A percentile compares a stretch with the other conserved stretches of the same genome.
Conservation (phyloP, 2,113 vertebrate genomes). For the Prolemur simus region DNA sequence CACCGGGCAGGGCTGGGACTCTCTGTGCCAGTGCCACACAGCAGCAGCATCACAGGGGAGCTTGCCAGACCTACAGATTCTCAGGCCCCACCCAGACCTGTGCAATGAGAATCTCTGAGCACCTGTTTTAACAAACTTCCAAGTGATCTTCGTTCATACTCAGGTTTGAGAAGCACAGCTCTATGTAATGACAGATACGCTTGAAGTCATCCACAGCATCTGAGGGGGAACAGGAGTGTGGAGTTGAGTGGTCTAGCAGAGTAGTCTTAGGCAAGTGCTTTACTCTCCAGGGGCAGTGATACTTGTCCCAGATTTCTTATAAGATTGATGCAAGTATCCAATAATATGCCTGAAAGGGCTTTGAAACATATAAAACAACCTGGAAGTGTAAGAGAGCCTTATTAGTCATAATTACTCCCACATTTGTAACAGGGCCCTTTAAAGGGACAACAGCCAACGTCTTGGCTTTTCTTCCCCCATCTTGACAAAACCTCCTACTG, state of each 20-base stretch:
- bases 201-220: neutral
- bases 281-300: neutral
- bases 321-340: neutral
- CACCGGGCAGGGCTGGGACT: neutral
- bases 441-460: neutral
- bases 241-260: neutral
- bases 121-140: neutral
- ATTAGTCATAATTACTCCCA: neutral
- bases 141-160: neutral
- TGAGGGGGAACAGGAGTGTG: neutral
- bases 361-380: neutral
- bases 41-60: too few relatives aligned
- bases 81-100: neutral
- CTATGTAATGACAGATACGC: neutral
- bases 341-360: neutral
- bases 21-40: rapidly evolving
- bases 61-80: neutral
- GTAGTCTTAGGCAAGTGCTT: neutral
- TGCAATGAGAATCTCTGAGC: neutral
- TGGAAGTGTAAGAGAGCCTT: neutral
- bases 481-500: neutral
- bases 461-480: neutral
- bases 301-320: neutral
- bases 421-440: neutral
- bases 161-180: neutral